These are phyloP conservation scores for Callyntrura sp. DNA, from an alignment of 2,888 invertebrate species.

Conservation along the genomic window DNA sequence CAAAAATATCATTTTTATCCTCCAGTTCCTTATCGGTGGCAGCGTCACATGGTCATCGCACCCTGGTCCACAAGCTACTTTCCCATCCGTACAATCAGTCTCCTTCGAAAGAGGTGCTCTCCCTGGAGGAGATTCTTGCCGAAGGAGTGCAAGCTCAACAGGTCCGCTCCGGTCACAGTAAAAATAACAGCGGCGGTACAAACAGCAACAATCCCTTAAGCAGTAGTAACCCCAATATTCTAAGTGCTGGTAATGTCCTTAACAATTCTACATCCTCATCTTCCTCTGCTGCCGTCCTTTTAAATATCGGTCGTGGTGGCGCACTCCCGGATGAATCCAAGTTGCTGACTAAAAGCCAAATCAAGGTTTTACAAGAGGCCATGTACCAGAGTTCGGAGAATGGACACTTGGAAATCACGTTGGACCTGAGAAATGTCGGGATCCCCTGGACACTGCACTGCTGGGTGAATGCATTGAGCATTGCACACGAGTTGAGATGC, in stretches of 20 bases:
- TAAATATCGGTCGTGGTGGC: constrained; percentile 70
- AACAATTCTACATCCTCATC: constrained; percentile 59
- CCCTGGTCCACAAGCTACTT: constrained; percentile 91
- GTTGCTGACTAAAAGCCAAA: constrained; percentile 91
- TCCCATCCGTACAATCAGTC: constrained; percentile 89
- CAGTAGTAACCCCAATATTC: constrained; percentile 19
- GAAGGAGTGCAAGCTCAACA: constrained; percentile 88
- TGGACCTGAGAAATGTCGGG: constrained; percentile 94
- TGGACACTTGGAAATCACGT: constrained; percentile 95
- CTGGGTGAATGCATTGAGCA: constrained; percentile 95
- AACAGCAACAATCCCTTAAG: constrained; percentile 1
- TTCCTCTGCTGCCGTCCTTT: background rate
- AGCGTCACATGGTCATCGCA: constrained; percentile 94
- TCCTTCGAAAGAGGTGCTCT: constrained; percentile 91
- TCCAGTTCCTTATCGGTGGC: constrained; percentile 94
- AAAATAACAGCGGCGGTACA: no score
- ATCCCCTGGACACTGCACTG: constrained; percentile 97
- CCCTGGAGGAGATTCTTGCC: constrained; percentile 95
- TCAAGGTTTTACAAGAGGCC: constrained; percentile 94
- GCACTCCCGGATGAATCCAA: constrained; percentile 85
- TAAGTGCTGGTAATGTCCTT: background rate
- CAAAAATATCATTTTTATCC: no score
- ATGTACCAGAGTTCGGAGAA: constrained; percentile 98
- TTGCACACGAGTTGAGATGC: constrained; percentile 93
- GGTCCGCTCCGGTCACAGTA: constrained; percentile 74